Conservation (phyloP, 1,140 invertebrate genomes). For the Leguminivora glycinivorella region DNA sequence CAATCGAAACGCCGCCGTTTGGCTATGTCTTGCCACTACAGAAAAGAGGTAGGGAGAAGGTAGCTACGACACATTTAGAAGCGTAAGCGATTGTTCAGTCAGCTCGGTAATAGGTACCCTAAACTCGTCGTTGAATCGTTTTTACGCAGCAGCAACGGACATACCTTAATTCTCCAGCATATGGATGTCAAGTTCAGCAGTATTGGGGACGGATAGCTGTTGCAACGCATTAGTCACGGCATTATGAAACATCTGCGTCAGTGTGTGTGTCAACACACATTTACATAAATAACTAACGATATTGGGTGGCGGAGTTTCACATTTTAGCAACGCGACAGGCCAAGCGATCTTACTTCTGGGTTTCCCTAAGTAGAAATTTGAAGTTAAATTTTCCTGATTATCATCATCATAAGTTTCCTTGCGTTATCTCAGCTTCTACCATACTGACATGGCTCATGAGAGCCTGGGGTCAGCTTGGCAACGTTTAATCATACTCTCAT, state of each 20-base stretch:
- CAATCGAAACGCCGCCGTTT: no score
- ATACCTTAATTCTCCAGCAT: conserved; percentile 25
- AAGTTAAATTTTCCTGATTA: background rate
- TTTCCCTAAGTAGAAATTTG: background rate
- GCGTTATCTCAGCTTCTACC: no score
- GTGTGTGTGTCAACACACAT: conserved; percentile 32
- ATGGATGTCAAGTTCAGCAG: conserved; percentile 55
- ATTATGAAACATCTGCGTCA: conserved; percentile 42
- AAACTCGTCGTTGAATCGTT: no score
- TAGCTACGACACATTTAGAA: no score
- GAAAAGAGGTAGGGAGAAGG: no score
- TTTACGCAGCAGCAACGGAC: background rate
- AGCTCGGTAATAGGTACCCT: no score
- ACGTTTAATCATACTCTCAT: no score
- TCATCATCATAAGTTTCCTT: no score
- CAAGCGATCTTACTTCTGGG: background rate
- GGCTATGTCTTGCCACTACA: no score
- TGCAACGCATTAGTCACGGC: conserved; percentile 47
- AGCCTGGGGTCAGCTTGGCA: no score
- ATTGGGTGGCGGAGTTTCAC: background rate
- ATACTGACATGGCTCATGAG: no score
- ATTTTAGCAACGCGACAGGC: background rate
- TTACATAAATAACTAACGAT: conserved; percentile 18
- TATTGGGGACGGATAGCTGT: conserved; percentile 42
- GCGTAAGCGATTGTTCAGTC: no score